Base-by-base conservation (phyloP, 2,113 vertebrate species). In the Coregonus clupeaformis region DNA sequence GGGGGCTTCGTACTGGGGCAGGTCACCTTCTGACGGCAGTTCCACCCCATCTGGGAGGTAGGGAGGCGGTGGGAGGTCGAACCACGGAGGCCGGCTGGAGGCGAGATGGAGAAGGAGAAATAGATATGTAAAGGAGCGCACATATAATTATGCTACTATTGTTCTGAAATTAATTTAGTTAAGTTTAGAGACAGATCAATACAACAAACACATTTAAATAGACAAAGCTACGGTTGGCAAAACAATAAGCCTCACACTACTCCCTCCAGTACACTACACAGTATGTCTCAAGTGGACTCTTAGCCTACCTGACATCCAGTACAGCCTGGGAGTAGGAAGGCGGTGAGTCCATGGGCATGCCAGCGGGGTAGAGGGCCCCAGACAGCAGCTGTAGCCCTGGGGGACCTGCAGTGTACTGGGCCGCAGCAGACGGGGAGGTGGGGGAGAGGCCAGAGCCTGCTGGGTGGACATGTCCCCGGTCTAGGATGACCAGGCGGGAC, bases 271-370 rank as follows among this genome's bases (percentile, higher is more conserved):
- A 52, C 3, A 18, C 49, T 1, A 52, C 5, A 52, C 49, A 52
- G 49, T 52, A 16, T 52, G 49, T 52, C 36, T 42, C 36, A 42
- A 42, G 9, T 9, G 36, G 36, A 42, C 36, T 42, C 36, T 42
- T 9, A 42, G 36, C 36, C 16, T 81, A 99, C 98, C 96, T 98
- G 87, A 93, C 94, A 73, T 98, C 96, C 22, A 96, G 91, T 76
- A 98, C 95, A 2, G 97, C 97, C 91, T 99, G 95, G 0, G 95
- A 96, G 77, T 99, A 99, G 6, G 98, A 98, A 0, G 98, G 98
- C 0, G 96, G 97, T 2, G 95, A 95, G 84, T 97, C 96, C 69
- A 96, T 76, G 5, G 94, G 92, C 0, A 85, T 84, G 0, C 94
- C 89, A 0, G 92, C 84, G 32, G 91, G 94, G 82, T 94, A 97